These are phyloP conservation scores for Pycnonotus jocosus DNA, from an alignment of 2,113 vertebrate genomes.

Conservation along the genomic window DNA sequence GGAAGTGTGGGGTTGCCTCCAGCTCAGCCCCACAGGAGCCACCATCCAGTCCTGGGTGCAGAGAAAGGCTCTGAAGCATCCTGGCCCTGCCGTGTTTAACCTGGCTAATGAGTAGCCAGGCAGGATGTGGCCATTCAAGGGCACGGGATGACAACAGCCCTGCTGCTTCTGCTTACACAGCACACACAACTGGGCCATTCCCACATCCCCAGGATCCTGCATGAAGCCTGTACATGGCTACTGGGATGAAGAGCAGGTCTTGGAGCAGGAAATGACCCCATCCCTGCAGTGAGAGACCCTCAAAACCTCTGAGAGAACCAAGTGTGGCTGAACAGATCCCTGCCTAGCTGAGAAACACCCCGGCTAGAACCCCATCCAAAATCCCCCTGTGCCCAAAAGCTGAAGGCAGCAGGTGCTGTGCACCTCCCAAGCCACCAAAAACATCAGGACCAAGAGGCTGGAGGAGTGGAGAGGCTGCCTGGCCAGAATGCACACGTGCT, in stretches of 20 bases:
- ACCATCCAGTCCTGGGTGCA: accelerated
- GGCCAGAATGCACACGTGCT: neutral
- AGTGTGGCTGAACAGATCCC: neutral
- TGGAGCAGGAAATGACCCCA: neutral
- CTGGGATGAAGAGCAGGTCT: neutral
- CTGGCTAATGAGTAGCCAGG: constrained; percentile 39
- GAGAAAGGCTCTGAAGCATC: neutral
- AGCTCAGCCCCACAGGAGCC: neutral
- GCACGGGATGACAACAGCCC: constrained; percentile 13
- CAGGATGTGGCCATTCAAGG: constrained; percentile 40
- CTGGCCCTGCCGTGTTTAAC: neutral
- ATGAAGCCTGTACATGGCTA: neutral
- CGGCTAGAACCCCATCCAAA: neutral
- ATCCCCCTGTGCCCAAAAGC: neutral
- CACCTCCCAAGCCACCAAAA: neutral
- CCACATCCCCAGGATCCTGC: neutral
- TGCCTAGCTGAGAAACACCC: neutral
- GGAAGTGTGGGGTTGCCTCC: neutral
- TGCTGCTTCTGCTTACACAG: constrained; percentile 47
- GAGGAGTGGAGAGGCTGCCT: neutral
- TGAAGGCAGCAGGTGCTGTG: neutral
- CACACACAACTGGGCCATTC: constrained; percentile 32
- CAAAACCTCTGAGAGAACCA: neutral
- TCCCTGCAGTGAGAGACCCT: neutral
- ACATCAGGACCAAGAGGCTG: neutral